Evolutionary conservation across 2,113 vertebrate genomes (phyloP).

Genomic region (Isurus oxyrinchus): DNA sequence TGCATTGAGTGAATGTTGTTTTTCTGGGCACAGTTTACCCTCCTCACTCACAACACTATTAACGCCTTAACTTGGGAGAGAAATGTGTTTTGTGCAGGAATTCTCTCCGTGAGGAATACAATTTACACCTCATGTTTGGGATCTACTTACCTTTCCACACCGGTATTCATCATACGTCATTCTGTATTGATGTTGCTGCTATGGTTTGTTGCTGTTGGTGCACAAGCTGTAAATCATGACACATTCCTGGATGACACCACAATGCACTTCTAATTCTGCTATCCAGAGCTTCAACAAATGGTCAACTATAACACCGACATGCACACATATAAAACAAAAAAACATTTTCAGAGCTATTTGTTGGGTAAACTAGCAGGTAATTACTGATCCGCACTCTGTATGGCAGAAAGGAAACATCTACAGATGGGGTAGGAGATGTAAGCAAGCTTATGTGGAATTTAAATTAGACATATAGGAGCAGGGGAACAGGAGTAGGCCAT

Average conservation of each 20-base stretch:
- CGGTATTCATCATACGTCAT: not conserved
- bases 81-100: not conserved
- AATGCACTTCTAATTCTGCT: not conserved
- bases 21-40: not conserved
- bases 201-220: not conserved
- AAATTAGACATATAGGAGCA: not conserved
- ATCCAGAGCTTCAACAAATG: not conserved
- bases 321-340: not conserved
- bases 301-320: not conserved
- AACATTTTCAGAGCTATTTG: not conserved
- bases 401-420: not conserved
- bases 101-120: not conserved
- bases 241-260: not conserved
- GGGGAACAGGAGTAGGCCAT: not conserved
- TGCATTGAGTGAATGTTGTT: not conserved
- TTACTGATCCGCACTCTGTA: not conserved
- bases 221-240: constrained; percentile 13
- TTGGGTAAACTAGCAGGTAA: not conserved
- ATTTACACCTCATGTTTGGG: not conserved
- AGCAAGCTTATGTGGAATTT: not conserved
- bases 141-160: not conserved
- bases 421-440: not conserved
- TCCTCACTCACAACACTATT: not conserved
- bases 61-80: not conserved
- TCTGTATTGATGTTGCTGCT: not conserved